Base-by-base conservation (phyloP, 1,140 invertebrate genomes). In the Euura lappo region DNA sequence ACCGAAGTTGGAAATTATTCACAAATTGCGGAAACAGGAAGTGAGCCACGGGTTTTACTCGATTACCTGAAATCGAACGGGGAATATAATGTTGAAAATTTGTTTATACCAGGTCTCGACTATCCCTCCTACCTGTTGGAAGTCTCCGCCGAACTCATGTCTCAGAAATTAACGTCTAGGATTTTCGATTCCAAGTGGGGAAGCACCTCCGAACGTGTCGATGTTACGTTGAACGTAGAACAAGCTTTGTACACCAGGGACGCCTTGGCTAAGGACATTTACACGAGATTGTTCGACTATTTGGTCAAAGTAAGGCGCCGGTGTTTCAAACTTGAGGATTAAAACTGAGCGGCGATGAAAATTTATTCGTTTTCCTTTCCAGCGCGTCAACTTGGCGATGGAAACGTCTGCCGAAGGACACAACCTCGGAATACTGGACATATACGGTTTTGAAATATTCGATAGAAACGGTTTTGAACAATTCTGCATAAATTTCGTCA, bases 401-500 rank as follows among this genome's bases (percentile, higher is more conserved):
- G 86, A 87, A 73, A 91, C 89, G 6, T 85, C 87, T 7, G 74
- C 80, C 7, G 85, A 88, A 46, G 88, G 88, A 10, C 85, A 90
- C 45, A 88, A 88, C 74, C 85, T 92, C 83, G 88, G 87, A 68
- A 86, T 89, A 72, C 85, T 94, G 77, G 93, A 94, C 84, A 92
- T 94, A 78, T 94, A 93, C 77, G 93, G 93, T 71, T 94, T 94
- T 79, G 93, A 94, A 85, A 93, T 93, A 74, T 93, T 94, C 78
- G 91, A 92, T 72, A 89, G 86, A 72, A 94, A 94, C 75, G 92
- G 94, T 70, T 97, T 97, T 87, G 95, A 96, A 83, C 93, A 95
- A 85, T 95, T 98, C 83, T 98, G 96, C 88, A 99, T 98, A 73
- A 98, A 99, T 88, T 99, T 96, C 87, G 97, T 97, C 72, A 94